These are phyloP conservation scores for Halcyon badia DNA, from an alignment of 2,797 vertebrate genomes.

Conservation along the genomic window DNA sequence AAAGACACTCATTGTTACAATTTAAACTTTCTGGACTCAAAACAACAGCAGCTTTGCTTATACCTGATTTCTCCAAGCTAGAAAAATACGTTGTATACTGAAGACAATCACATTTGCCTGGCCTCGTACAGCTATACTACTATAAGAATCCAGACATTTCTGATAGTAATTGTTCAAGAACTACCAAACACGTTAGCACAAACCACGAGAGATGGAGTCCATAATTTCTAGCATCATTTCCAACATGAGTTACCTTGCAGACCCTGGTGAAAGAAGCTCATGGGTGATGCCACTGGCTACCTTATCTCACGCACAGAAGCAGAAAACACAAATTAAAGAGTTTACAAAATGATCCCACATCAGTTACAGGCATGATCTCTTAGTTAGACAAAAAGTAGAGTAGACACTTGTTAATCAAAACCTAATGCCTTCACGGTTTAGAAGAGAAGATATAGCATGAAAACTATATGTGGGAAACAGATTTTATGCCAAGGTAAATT, in stretches of 20 bases:
- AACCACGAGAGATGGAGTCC: not conserved
- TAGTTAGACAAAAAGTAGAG: not conserved
- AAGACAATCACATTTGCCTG: not conserved
- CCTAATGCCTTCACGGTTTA: not conserved
- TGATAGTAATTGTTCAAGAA: not conserved
- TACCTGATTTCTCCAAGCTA: not conserved
- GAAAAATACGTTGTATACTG: not conserved
- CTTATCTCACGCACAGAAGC: not conserved
- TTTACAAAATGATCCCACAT: not conserved
- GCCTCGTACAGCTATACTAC: not conserved
- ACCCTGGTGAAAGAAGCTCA: not conserved
- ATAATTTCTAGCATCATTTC: not conserved
- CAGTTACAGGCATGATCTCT: not conserved
- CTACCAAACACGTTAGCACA: not conserved
- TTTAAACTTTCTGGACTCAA: not conserved
- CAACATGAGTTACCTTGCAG: not conserved
- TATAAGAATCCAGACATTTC: not conserved
- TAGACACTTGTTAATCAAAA: not conserved
- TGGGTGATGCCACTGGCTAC: not conserved
- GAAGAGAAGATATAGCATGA: not conserved
- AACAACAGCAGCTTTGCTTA: not conserved
- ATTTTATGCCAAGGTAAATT: constrained; percentile 17
- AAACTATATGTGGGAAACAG: not conserved
- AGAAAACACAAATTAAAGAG: not conserved
- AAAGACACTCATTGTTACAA: not conserved